Evolutionary conservation across 2,888 invertebrate species (phyloP), one percentile per base, ranked within the genome.

Genomic region (Agrilus mali): DNA sequence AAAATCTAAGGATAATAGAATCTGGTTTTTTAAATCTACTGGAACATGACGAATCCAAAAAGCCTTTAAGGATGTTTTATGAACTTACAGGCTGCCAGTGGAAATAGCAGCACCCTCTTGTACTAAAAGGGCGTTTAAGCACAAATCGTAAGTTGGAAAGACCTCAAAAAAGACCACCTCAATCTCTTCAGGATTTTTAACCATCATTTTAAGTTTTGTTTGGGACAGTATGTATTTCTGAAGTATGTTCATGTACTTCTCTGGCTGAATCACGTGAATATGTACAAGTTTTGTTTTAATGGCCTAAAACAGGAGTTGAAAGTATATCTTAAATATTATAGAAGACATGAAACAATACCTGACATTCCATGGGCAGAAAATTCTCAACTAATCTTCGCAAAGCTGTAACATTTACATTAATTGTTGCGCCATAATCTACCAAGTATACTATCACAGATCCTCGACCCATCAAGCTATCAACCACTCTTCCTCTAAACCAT

Each of bases 401-500:
- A 34, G 64, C 58, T 15, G 64, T 58, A 67, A 74, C 75, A 37
- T 69, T 63, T 39, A 78, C 64, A 1, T 61, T 60, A 42, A 71
- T 65, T 10, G 52, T 57, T 41, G 64, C 65, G 33, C 86, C 86
- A 54, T 64, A 67, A 67, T 87, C 87, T 1, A 82, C 75, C 47
- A 78, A 72, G 50, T 66, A 64, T 22, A 83, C 73, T 37, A 70
- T 65, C 17, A 78, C 76, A 59, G 57, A 67, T 53, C 66, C 64
- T 8, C 61, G 53, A 1, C 66, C 66, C 4, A 52, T 46, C 3
- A 68, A 65, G 6, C 74, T 57, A 33, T 63, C 70, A 3, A 55
- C 53, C 20, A 86, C 71, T 10, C 69, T 54, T 2, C 72, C 82
- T 42, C 83, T 70, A 54, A 74, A 76, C 79, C 82, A 83, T 36